A percentile compares a stretch with the other conserved stretches of the same genome.
Evolutionary conservation across 1,140 invertebrate species (phyloP).

Genomic region (Vanessa tameamea): DNA sequence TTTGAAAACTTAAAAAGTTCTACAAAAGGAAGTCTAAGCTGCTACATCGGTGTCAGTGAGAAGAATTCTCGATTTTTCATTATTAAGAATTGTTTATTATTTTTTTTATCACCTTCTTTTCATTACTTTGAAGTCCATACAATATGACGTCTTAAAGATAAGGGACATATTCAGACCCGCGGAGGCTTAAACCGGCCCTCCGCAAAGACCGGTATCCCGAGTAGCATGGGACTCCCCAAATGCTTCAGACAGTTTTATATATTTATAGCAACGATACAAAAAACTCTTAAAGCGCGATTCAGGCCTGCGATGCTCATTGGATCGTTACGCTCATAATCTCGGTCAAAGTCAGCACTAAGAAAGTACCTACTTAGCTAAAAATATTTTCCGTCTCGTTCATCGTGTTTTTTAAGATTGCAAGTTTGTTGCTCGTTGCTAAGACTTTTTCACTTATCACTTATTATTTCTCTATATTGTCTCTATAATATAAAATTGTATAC

Average conservation of each 20-base stretch:
- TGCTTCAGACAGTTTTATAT: not conserved
- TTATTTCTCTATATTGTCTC: no score
- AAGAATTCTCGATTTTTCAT: constrained; percentile 59
- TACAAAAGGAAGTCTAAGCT: constrained; percentile 61
- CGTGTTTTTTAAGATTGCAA: no score
- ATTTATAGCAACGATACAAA: constrained; percentile 42
- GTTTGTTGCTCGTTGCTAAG: no score
- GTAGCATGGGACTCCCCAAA: constrained; percentile 58
- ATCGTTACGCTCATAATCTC: constrained; percentile 6
- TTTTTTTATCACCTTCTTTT: constrained; percentile 49
- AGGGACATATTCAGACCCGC: constrained; percentile 59
- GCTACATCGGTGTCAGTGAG: constrained; percentile 65
- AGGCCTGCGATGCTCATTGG: constrained; percentile 47
- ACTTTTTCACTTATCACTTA: no score
- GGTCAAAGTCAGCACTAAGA: not conserved
- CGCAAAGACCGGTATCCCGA: constrained; percentile 57
- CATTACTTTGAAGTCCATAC: constrained; percentile 52
- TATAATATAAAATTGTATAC: no score
- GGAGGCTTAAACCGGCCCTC: constrained; percentile 53
- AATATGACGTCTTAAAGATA: constrained; percentile 45
- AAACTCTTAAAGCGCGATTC: constrained; percentile 52
- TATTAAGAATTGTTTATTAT: constrained; percentile 50
- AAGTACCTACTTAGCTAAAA: not conserved
- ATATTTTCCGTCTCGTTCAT: no score
- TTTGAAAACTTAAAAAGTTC: not conserved